Evolutionary conservation across 2,797 vertebrate species (phyloP).

Genomic region (Poecilia wingei): DNA sequence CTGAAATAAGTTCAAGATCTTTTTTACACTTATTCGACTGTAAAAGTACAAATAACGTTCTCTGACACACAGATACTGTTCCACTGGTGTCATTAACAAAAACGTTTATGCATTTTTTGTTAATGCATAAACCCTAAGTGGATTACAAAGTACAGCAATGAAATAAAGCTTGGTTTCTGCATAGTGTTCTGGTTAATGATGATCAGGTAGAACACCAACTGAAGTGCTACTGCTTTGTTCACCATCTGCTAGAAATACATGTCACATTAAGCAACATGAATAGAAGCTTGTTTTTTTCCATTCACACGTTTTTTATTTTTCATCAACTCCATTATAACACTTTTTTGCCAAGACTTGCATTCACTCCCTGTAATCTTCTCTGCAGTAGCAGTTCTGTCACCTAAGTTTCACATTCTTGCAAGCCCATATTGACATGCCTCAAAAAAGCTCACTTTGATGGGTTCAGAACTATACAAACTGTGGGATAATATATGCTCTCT

Average conservation of each 20-base stretch:
- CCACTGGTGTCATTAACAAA: neutral
- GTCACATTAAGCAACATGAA: neutral
- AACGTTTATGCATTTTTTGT: neutral
- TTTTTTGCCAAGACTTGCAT: constrained; percentile 3
- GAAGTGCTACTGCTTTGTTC: neutral
- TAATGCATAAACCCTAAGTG: neutral
- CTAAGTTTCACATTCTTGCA: constrained; percentile 1
- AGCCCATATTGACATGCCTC: neutral
- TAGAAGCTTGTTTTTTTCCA: neutral
- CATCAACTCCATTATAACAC: constrained; percentile 4
- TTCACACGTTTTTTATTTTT: constrained; percentile 7
- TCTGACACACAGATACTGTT: neutral
- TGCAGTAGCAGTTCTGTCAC: neutral
- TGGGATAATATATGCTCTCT: neutral
- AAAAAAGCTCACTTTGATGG: neutral
- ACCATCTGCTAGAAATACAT: constrained; percentile 4
- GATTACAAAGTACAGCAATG: neutral
- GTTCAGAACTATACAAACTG: neutral
- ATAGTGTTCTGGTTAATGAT: neutral
- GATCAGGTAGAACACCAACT: constrained; percentile 5
- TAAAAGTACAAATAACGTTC: neutral
- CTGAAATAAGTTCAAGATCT: neutral
- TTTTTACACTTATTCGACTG: neutral
- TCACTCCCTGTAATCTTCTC: constrained; percentile 4
- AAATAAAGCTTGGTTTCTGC: neutral